These are phyloP conservation scores for Drosophila kokeensis DNA, from an alignment of 2,888 invertebrate species.

Conservation along the genomic window DNA sequence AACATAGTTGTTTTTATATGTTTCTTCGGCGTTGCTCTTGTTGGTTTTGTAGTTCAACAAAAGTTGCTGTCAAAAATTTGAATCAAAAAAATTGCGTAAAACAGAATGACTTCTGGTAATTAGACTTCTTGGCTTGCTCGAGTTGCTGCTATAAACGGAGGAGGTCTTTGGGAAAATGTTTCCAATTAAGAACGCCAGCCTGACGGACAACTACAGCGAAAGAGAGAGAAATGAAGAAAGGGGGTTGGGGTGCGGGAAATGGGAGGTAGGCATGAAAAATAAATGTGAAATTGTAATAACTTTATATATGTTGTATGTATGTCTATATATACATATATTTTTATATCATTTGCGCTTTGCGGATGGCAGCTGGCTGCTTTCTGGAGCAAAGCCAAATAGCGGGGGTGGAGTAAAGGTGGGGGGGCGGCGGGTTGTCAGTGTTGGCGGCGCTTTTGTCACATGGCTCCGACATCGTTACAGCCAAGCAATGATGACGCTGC, in stretches of 20 bases:
- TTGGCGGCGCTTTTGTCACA: slow-evolving; percentile 48
- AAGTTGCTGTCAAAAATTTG: slow-evolving; percentile 79
- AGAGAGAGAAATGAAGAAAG: background rate
- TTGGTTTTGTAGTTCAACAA: slow-evolving; percentile 70
- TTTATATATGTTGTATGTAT: slow-evolving; percentile 48
- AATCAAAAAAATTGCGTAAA: slow-evolving; percentile 47
- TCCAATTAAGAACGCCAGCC: slow-evolving; percentile 67
- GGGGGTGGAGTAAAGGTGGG: background rate
- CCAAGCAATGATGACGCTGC: slow-evolving; percentile 69
- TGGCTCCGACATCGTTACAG: slow-evolving; percentile 53
- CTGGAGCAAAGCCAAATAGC: slow-evolving; percentile 61
- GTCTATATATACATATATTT: slow-evolving; percentile 3
- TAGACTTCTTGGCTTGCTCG: slow-evolving; percentile 74
- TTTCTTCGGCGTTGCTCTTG: slow-evolving; percentile 29
- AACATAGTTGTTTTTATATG: slow-evolving; percentile 17
- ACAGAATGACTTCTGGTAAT: slow-evolving; percentile 74
- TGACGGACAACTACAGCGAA: background rate
- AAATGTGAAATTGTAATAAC: slow-evolving; percentile 71
- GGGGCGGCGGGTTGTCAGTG: slow-evolving; percentile 5
- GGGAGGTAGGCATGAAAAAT: slow-evolving; percentile 22
- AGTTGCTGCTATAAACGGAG: slow-evolving; percentile 47
- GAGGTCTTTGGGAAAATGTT: slow-evolving; percentile 69
- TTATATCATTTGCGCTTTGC: slow-evolving; percentile 29
- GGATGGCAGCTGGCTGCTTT: slow-evolving; percentile 52
- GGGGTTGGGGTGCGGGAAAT: background rate